Base-by-base conservation (phyloP, 1,140 invertebrate species). In the Oreohelix idahoensis region DNA sequence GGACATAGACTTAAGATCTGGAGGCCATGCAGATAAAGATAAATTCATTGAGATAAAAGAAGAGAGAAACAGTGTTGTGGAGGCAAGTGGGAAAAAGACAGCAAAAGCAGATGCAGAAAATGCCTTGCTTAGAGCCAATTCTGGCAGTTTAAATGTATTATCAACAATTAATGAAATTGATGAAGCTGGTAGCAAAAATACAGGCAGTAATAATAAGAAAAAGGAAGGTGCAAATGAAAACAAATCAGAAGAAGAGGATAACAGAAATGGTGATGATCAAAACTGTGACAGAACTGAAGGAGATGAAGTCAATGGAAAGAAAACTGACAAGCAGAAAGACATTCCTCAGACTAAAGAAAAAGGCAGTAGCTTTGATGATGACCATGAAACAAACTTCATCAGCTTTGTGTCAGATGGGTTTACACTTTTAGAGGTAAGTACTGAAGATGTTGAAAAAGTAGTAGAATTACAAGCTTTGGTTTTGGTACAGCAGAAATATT, bases 351-450 rank as follows among this genome's bases (percentile, higher is more conserved):
- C 8, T 13, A 29, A 2, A 35, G 29, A 71, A 39, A 20, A 35
- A 13, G 29, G 32, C 32, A 36, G 38, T 26, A 26, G 2, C 2
- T 1, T 42, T 74, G 38, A 39, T 74, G 71, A 49, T 29, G 71
- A 74, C 11, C 38, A 39, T n/a, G 38, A 39, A 20, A 39, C 71
- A 42, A 36, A 42, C 1, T 74, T 42, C 20, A 20, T 42, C 38
- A 74, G 10, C 20, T 74, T 74, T 32, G 29, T 74, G 0, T 74
- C 71, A 8, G 71, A 38, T n/a, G 38, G 32, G 0, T 74, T 39
- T 8, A 74, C 36, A 5, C 71, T 74, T 42, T 35, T 74, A 0
- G 71, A 74, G 38, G 71, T 74, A 42, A 74, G 23, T 74, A 74
- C 17, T 58, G 45, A 58, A 58, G 10, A 58, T 58, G 5, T 58